A percentile compares a stretch with the other conserved stretches of the same genome.
These are phyloP conservation scores for Argya squamiceps DNA, from an alignment of 2,797 vertebrate species.

Conservation along the genomic window DNA sequence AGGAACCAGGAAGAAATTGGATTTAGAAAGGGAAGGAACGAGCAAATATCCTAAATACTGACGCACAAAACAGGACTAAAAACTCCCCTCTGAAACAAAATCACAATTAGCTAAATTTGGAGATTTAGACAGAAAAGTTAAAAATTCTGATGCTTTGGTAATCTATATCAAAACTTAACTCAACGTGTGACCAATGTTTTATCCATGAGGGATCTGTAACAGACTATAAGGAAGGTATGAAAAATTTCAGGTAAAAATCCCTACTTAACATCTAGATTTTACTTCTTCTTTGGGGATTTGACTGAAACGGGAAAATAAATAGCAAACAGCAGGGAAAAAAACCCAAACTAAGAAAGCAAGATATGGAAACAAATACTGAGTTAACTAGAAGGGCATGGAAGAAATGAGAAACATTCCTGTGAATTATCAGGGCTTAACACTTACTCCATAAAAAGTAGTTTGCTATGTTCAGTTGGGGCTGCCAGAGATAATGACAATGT, in stretches of 20 bases:
- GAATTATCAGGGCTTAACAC: constrained; percentile 14
- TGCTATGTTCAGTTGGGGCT: constrained; percentile 3
- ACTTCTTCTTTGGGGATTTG: background rate
- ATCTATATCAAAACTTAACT: background rate
- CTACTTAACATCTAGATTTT: background rate
- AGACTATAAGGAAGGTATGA: background rate
- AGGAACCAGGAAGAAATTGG: background rate
- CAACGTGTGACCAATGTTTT: background rate
- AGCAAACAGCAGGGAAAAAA: background rate
- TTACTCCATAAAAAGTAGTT: background rate
- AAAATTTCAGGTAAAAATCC: background rate
- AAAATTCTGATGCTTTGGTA: background rate
- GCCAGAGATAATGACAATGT: constrained; percentile 53
- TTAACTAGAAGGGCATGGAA: background rate
- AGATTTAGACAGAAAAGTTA: background rate
- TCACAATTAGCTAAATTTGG: background rate
- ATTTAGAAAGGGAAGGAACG: background rate
- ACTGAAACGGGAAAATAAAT: background rate
- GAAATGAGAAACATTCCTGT: background rate
- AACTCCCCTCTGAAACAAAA: background rate
- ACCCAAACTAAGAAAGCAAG: background rate
- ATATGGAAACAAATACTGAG: background rate
- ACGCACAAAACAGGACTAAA: background rate
- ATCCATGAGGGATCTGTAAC: background rate
- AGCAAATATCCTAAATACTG: background rate